Evolutionary conservation across 1,140 invertebrate genomes (phyloP).

Genomic region (Leptinotarsa undecemlineata): DNA sequence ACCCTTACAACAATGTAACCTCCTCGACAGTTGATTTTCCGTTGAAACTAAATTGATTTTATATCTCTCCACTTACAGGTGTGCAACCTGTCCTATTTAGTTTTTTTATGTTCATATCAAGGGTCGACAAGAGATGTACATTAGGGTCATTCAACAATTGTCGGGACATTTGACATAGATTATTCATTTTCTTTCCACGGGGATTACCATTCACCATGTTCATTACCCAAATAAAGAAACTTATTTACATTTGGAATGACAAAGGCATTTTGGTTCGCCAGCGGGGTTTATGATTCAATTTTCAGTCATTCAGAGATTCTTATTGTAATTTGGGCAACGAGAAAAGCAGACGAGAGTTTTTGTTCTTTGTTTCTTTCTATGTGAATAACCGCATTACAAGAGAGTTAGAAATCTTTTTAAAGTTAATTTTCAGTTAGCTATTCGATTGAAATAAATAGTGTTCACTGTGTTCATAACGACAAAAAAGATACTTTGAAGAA

Average conservation of each 20-base stretch:
- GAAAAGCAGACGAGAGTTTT: background rate
- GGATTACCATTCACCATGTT: background rate
- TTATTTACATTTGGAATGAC: constrained; percentile 5
- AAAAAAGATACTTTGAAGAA: no score
- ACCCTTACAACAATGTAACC: constrained; percentile 1
- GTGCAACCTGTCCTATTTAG: constrained; percentile 7
- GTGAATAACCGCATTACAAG: background rate
- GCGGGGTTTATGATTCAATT: constrained; percentile 2
- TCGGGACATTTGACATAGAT: constrained; percentile 4
- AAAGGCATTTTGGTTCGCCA: constrained; percentile 1
- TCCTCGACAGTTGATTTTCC: constrained; percentile 7
- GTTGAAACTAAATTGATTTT: constrained; percentile 3
- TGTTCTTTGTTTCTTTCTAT: background rate
- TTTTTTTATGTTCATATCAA: background rate
- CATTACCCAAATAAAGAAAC: background rate
- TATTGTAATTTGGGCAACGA: constrained; percentile 2
- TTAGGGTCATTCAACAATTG: constrained; percentile 7
- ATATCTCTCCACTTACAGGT: constrained; percentile 7
- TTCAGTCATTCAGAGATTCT: background rate
- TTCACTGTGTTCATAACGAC: no score
- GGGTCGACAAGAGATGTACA: background rate
- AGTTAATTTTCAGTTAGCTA: no score
- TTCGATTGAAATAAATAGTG: no score
- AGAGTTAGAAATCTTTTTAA: background rate
- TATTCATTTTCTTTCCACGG: constrained; percentile 8